A percentile compares a stretch with the other conserved stretches of the same genome.
phyloP scores from a whole-genome alignment of 2,797 vertebrate genomes.

The Tokudaia muenninki region DNA sequence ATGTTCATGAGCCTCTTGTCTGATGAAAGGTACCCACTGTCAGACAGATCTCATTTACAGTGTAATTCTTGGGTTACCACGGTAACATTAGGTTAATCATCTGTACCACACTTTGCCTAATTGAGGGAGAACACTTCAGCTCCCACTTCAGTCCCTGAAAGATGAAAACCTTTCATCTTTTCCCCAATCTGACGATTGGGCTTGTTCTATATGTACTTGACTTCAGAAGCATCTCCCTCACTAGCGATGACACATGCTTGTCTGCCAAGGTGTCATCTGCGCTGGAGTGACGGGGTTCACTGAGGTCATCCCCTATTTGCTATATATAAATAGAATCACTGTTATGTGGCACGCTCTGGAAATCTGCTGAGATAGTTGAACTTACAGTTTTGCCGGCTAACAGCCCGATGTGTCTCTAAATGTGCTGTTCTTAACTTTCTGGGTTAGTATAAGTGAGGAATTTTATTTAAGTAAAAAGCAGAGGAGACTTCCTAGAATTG shows the following conservation, averaged over 20 bases:
- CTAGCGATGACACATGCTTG: conserved; percentile 41
- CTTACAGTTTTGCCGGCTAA: conserved; percentile 28
- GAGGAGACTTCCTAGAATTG: conserved; percentile 24
- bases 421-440: conserved; percentile 25
- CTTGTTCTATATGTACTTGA: conserved; percentile 85
- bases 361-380: neutral
- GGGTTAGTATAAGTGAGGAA: neutral
- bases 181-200: conserved; percentile 63
- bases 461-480: conserved; percentile 5
- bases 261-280: conserved; percentile 53
- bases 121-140: conserved; percentile 87
- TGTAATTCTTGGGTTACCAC: conserved; percentile 87
- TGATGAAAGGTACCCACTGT: conserved; percentile 81
- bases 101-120: conserved; percentile 86
- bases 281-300: conserved; percentile 76
- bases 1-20: conserved; percentile 77
- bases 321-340: conserved; percentile 59
- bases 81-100: conserved; percentile 89
- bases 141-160: conserved; percentile 86
- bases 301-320: conserved; percentile 49
- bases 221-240: conserved; percentile 79
- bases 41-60: conserved; percentile 82
- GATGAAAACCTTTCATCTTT: conserved; percentile 71
- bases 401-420: neutral
- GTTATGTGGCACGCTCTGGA: conserved; percentile 14